phyloP scores from a whole-genome alignment of 2,888 invertebrate genomes.

The Drosophila basisetae region DNA sequence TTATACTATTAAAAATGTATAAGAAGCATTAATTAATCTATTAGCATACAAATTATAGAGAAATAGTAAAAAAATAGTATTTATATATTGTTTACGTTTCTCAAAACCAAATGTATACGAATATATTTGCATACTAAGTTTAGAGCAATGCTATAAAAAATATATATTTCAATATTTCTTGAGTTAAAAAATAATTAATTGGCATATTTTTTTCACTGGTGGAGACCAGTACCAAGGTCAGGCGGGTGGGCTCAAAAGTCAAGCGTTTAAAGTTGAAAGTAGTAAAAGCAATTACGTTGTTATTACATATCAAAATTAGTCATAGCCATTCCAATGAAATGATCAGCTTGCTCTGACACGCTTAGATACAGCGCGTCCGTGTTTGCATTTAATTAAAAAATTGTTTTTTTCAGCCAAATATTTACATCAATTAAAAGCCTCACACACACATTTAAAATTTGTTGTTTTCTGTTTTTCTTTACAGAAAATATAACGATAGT shows the following conservation, averaged over 20 bases:
- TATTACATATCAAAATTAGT: slow-evolving; percentile 26
- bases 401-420: slow-evolving; percentile 67
- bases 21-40: neutral
- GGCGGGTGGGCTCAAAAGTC: neutral
- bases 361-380: slow-evolving; percentile 44
- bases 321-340: neutral
- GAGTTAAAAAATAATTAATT: neutral
- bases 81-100: neutral
- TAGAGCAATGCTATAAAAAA: neutral
- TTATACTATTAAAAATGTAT: neutral
- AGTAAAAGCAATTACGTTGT: slow-evolving; percentile 10
- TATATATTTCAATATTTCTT: neutral
- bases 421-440: slow-evolving; percentile 63
- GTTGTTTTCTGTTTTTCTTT: slow-evolving; percentile 52
- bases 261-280: slow-evolving; percentile 11
- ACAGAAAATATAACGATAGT: slow-evolving; percentile 86
- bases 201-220: neutral
- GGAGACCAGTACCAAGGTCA: slow-evolving; percentile 26
- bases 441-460: slow-evolving; percentile 10
- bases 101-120: neutral
- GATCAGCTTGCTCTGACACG: slow-evolving; percentile 41
- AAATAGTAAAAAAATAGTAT: neutral
- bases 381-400: slow-evolving; percentile 73
- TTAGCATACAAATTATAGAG: neutral
- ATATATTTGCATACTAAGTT: neutral